A percentile compares a stretch with the other conserved stretches of the same genome.
Evolutionary conservation across 2,888 invertebrate species (phyloP).

Genomic region (Acrobasis suavella): DNA sequence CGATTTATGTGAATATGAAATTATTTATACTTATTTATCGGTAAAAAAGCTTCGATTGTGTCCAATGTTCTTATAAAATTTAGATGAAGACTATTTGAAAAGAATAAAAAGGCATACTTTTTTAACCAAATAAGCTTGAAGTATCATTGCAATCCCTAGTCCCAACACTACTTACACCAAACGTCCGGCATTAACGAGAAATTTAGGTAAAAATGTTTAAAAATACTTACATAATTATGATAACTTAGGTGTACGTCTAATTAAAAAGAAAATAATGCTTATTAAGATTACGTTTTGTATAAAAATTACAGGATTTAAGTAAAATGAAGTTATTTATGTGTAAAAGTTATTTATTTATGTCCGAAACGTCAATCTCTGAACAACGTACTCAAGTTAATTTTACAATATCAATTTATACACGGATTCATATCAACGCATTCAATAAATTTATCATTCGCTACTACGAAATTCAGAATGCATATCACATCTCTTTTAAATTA

Average conservation of each 20-base stretch:
- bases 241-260: too few relatives aligned
- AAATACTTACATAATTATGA: too few relatives aligned
- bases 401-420: constrained; percentile 79
- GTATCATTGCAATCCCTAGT: constrained; percentile 41
- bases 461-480: constrained; percentile 72
- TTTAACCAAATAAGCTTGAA: constrained; percentile 76
- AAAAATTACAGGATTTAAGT: neutral
- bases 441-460: constrained; percentile 75
- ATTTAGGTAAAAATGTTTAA: too few relatives aligned
- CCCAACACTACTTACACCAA: neutral
- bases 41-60: constrained; percentile 82
- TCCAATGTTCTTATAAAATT: constrained; percentile 83
- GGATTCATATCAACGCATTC: constrained; percentile 75
- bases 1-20: constrained; percentile 82
- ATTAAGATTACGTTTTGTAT: too few relatives aligned
- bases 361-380: constrained; percentile 77
- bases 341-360: constrained; percentile 80
- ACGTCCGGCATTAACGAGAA: neutral
- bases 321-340: constrained; percentile 46
- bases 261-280: too few relatives aligned
- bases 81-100: constrained; percentile 82
- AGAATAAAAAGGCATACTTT: constrained; percentile 83
- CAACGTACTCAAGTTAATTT: constrained; percentile 74
- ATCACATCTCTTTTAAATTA: constrained; percentile 71
- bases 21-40: constrained; percentile 83